Base-by-base conservation (phyloP, 1,140 invertebrate genomes). In the Leptonema lineaticorne region DNA sequence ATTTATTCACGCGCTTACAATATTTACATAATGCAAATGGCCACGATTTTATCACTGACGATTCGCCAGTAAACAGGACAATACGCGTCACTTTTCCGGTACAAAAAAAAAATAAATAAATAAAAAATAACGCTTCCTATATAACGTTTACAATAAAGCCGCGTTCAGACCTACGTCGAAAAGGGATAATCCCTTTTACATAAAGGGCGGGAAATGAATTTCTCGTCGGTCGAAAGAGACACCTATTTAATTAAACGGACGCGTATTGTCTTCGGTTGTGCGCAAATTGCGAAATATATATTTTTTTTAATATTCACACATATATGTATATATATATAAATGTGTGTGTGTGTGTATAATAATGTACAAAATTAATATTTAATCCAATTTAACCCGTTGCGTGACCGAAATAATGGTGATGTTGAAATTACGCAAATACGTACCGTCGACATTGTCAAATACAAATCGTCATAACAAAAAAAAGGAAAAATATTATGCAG, bases 1-100 rank as follows among this genome's bases (percentile, higher is more conserved):
- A 48, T 48, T 48, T 48, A 48, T 53, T 53, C 24, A 41, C 37
- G 37, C 37, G 37, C 37, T 9, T 53, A 53, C 8, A 53, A 53
- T 53, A 53, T 53, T 53, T 53, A 53, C 50, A 53, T 53, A 53
- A 53, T 53, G 50, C 50, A 53, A 53, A 53, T 53, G 50, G 24
- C 50, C 50, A 24, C 50, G 20, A 53, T 53, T 53, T 53, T 53
- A 53, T 53, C 46, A 22, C 24, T 53, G 50, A 53, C 50, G 24
- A 14, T 26, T 53, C 24, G 9, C 20, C n/a, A 53, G 50, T 53
- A 26, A 26, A 53, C 50, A 53, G 24, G 50, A 53, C 50, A 53
- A 53, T 26, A 53, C 50, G 50, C 50, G 20, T 53, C 50, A 53
- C 50, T 53, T 53, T 53, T 53, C 50, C 50, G 20, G 9, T 9